A percentile compares a stretch with the other conserved stretches of the same genome.
Evolutionary conservation across 2,888 invertebrate genomes (phyloP).

Genomic region (Andrena marginata): DNA sequence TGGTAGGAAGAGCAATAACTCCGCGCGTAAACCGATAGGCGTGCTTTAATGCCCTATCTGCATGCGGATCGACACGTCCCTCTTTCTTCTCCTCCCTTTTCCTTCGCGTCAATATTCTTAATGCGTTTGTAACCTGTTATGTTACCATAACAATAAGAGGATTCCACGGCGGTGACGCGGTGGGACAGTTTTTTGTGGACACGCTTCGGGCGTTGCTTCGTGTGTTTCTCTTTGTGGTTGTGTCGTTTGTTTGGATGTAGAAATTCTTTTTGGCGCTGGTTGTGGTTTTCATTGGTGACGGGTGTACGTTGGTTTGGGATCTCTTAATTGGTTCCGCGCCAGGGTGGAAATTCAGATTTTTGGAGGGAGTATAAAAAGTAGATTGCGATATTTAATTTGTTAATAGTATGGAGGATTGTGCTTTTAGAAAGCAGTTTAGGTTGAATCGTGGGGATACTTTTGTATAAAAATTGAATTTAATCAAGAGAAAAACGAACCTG

Average conservation of each 20-base stretch:
- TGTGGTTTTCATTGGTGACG: not conserved
- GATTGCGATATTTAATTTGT: too few species aligned
- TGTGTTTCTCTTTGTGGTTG: not conserved
- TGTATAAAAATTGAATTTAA: too few species aligned
- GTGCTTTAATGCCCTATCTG: conserved; percentile 43
- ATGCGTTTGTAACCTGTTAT: conserved; percentile 9
- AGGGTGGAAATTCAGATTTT: too few species aligned
- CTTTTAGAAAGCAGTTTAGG: too few species aligned
- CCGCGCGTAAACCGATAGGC: conserved; percentile 43
- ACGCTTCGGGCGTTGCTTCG: not conserved
- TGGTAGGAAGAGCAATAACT: conserved; percentile 52
- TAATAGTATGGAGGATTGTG: too few species aligned
- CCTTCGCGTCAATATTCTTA: conserved; percentile 3
- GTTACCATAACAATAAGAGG: conserved; percentile 15
- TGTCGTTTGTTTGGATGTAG: not conserved
- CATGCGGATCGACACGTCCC: conserved; percentile 15
- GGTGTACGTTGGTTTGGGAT: not conserved
- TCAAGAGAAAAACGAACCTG: too few species aligned
- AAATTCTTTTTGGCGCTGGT: not conserved
- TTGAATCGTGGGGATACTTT: too few species aligned
- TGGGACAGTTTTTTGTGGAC: not conserved
- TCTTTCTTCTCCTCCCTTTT: not conserved
- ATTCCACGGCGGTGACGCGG: not conserved
- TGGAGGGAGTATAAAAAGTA: too few species aligned
- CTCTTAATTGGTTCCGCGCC: not conserved